These are phyloP conservation scores for Hirtodrosophila duncani DNA, from an alignment of 2,888 invertebrate species.

Conservation along the genomic window DNA sequence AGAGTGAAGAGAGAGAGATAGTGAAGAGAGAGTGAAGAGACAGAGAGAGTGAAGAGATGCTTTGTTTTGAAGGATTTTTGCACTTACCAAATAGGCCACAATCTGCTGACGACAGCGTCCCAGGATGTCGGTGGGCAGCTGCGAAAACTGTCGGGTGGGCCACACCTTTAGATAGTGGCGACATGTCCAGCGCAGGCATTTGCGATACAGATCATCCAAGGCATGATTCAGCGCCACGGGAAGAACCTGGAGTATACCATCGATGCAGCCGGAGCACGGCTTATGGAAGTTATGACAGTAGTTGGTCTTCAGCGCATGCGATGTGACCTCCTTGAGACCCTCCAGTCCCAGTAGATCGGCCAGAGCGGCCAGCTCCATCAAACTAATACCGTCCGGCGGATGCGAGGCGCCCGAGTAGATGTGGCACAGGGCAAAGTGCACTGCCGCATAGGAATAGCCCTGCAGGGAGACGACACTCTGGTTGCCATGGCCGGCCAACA, in stretches of 20 bases:
- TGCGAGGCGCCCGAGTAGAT: slow-evolving; percentile 95
- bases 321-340: slow-evolving; percentile 94
- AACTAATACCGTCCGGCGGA: slow-evolving; percentile 90
- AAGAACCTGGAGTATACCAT: slow-evolving; percentile 92
- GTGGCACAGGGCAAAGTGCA: slow-evolving; percentile 94
- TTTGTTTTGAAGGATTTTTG: background rate
- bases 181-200: slow-evolving; percentile 92
- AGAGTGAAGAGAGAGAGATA: background rate
- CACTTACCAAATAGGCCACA: slow-evolving; percentile 85
- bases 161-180: slow-evolving; percentile 92
- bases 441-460: slow-evolving; percentile 89
- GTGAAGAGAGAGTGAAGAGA: background rate
- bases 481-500: slow-evolving; percentile 91
- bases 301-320: slow-evolving; percentile 90
- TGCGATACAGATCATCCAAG: slow-evolving; percentile 90
- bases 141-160: slow-evolving; percentile 93
- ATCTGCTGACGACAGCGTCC: slow-evolving; percentile 92
- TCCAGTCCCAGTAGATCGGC: slow-evolving; percentile 94
- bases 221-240: slow-evolving; percentile 91
- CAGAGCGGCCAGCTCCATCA: slow-evolving; percentile 91
- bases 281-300: slow-evolving; percentile 97
- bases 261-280: slow-evolving; percentile 92
- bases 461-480: slow-evolving; percentile 92
- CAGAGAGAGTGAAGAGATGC: background rate
- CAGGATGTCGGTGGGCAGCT: slow-evolving; percentile 88